phyloP scores from a whole-genome alignment of 2,888 invertebrate species.

The Amblyjoppa proteus region DNA sequence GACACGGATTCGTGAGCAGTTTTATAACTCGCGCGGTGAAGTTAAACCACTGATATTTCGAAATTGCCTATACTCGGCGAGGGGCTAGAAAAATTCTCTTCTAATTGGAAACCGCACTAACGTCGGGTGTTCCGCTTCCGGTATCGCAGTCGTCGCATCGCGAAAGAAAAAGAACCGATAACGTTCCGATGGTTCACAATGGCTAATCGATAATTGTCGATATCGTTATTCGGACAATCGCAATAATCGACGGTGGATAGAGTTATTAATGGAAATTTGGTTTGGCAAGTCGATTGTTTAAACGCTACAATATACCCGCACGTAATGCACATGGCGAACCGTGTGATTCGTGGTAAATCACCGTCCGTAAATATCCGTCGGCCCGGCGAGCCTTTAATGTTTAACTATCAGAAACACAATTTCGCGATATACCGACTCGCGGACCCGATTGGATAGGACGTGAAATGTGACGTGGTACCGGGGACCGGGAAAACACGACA shows the following conservation, averaged over 20 bases:
- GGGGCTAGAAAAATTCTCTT: not conserved
- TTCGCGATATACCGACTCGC: not conserved
- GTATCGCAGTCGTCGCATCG: not conserved
- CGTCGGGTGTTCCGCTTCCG: not conserved
- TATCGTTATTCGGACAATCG: not conserved
- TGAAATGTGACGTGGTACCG: constrained; percentile 23
- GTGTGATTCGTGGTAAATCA: not conserved
- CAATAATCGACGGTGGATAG: constrained; percentile 5
- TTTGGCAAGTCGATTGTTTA: constrained; percentile 5
- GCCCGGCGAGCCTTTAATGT: constrained; percentile 18
- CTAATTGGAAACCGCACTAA: not conserved
- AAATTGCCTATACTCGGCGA: not conserved
- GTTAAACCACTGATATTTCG: not conserved
- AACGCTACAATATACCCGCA: constrained; percentile 14
- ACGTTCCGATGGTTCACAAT: not conserved
- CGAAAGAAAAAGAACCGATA: not conserved
- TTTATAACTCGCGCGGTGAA: not conserved
- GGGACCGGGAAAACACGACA: constrained; percentile 39
- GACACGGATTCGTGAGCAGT: not conserved
- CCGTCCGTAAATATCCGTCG: constrained; percentile 8
- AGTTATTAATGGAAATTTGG: constrained; percentile 31
- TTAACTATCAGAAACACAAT: constrained; percentile 27
- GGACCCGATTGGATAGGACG: not conserved
- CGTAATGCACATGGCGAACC: constrained; percentile 10
- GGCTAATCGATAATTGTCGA: not conserved